These are phyloP conservation scores for Acropternis orthonyx DNA, from an alignment of 2,797 vertebrate genomes.

Conservation along the genomic window DNA sequence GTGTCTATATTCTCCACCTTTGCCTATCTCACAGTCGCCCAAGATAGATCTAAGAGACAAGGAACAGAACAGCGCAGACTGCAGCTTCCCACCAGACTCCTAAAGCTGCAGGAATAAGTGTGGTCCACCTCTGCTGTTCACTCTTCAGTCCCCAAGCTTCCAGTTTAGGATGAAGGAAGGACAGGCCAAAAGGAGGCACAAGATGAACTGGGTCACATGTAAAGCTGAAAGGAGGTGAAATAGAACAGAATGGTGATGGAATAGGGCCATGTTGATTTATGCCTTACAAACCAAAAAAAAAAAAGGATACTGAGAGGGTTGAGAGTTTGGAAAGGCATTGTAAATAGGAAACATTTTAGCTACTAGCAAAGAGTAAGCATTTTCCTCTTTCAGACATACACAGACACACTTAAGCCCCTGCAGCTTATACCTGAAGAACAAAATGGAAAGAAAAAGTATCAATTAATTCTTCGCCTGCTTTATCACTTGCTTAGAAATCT, in stretches of 20 bases:
- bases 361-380: neutral
- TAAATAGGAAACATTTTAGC: neutral
- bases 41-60: neutral
- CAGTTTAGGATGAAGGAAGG: neutral
- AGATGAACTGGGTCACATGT: neutral
- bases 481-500: neutral
- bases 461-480: neutral
- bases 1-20: neutral
- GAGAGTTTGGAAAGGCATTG: neutral
- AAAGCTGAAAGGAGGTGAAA: neutral
- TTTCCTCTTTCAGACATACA: neutral
- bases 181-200: neutral
- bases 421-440: neutral
- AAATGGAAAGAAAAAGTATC: neutral
- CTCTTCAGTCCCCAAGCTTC: neutral
- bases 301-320: neutral
- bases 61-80: neutral
- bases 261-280: fast-evolving
- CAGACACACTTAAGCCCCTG: neutral
- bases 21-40: neutral
- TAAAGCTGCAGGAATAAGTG: neutral
- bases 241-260: neutral
- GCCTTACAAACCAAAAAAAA: neutral
- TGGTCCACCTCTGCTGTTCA: neutral
- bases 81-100: neutral